Evolutionary conservation across 2,888 invertebrate species (phyloP).

Genomic region (Erannis defoliaria): DNA sequence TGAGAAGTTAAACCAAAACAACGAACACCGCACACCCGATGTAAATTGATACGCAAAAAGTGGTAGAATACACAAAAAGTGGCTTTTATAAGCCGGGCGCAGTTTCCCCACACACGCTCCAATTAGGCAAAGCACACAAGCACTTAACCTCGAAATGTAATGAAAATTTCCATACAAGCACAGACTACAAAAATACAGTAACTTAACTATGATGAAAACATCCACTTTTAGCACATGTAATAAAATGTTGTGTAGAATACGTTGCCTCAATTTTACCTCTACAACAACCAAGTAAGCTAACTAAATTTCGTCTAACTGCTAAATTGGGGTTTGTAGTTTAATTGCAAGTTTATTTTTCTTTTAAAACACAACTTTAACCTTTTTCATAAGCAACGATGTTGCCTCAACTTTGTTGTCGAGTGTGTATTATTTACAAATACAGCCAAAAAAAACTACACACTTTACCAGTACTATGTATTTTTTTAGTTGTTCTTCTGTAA

Average conservation of each 20-base stretch:
- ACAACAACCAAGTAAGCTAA: not conserved
- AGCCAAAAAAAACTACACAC: no score
- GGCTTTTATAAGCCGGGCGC: slow-evolving; percentile 64
- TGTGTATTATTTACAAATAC: no score
- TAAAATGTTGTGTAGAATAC: not conserved
- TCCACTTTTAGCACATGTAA: not conserved
- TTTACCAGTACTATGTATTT: no score
- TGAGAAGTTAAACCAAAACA: slow-evolving; percentile 51
- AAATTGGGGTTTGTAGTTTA: no score
- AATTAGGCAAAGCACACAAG: slow-evolving; percentile 83
- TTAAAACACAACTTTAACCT: no score
- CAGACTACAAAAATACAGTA: slow-evolving; percentile 7
- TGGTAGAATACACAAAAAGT: slow-evolving; percentile 69
- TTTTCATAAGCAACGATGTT: no score
- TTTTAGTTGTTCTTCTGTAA: not conserved
- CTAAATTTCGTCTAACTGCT: no score
- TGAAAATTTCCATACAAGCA: slow-evolving; percentile 76
- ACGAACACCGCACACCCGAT: slow-evolving; percentile 39
- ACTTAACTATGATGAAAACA: not conserved
- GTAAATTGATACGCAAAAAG: slow-evolving; percentile 64
- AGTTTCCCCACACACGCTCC: slow-evolving; percentile 68
- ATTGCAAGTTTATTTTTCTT: no score
- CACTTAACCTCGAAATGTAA: slow-evolving; percentile 83
- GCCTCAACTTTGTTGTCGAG: no score
- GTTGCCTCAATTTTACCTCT: not conserved